Base-by-base conservation (phyloP, 2,113 vertebrate genomes). In the Chroicocephalus ridibundus region DNA sequence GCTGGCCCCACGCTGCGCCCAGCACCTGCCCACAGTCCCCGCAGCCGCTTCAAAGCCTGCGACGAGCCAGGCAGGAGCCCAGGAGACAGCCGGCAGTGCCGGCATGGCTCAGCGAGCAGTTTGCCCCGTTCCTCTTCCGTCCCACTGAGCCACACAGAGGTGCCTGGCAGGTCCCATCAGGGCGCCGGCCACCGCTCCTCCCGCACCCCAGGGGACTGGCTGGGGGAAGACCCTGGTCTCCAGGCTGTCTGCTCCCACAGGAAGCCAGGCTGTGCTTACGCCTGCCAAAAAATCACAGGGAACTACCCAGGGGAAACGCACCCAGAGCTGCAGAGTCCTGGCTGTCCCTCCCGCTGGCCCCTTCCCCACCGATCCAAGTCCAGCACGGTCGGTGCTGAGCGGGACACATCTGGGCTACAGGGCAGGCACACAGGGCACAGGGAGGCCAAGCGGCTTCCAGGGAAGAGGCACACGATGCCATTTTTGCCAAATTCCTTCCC, bases 331-430 rank as follows among this genome's bases (percentile, higher is more conserved):
- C 57, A 7, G 21, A 10, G 38, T 4, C 40, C 79, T 11, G 22
- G n/a, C 79, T 52, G 34, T 9, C 21, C 38, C 40, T 26, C 9
- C 84, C 11, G 0, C 36, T 5, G 15, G 14, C 25, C 31, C 55
- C 55, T 6, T 34, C 42, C 31, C 34, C 47, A 8, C 2, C 2
- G 7, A 4, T 1, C 32, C 8, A 2, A 7, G 3, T 7, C 8
- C 36, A 29, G 38, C 26, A 24, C 10, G 10, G 58, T 0, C 21
- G 5, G 32, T 4, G 2, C 31, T 0, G 40, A 21, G 66, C 3
- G 1, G 68, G 72, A 72, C n/a, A 4, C 0, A 0, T 21, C n/a
- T 4, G 1, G 26, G 34, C 19, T 8, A 7, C 0, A 2, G 9
- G n/a, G 46, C 42, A 17, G 76, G 49, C 60, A n/a, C 13, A 1